Percentiles rank a stretch among this genome's conserved stretches.
Conservation (phyloP, 2,888 invertebrate species). For the Chelonus formosanus region DNA sequence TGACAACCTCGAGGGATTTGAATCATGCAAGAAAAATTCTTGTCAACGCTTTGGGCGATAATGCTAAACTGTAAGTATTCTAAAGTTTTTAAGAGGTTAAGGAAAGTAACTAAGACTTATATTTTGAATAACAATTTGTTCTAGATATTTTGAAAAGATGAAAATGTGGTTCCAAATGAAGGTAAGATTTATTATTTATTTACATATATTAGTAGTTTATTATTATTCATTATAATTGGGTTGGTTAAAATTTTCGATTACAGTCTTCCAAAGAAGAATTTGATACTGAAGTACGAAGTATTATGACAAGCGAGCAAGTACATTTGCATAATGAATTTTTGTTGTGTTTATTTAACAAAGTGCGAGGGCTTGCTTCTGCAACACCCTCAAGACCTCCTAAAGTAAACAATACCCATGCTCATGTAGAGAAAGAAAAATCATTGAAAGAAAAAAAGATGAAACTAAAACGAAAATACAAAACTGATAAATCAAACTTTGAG, state of each 20-base stretch:
- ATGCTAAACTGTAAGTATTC: conserved; percentile 68
- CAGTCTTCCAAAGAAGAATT: conserved; percentile 86
- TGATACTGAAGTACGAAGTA: conserved; percentile 78
- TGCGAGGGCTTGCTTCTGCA: conserved; percentile 66
- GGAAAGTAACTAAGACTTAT: conserved; percentile 9
- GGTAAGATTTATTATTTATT: conserved; percentile 48
- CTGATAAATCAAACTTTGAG: conserved; percentile 62
- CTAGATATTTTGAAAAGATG: conserved; percentile 75
- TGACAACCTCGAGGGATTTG: conserved; percentile 65
- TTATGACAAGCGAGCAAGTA: conserved; percentile 78
- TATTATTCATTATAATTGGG: conserved; percentile 17
- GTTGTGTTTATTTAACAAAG: conserved; percentile 81
- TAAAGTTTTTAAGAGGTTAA: conserved; percentile 12
- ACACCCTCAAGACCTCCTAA: conserved; percentile 61
- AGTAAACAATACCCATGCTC: conserved; percentile 49
- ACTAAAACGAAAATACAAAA: conserved; percentile 65
- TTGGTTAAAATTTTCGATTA: conserved; percentile 49
- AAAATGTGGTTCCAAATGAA: conserved; percentile 76
- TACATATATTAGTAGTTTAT: conserved; percentile 11
- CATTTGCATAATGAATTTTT: conserved; percentile 87
- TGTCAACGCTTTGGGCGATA: conserved; percentile 74
- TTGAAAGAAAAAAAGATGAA: conserved; percentile 56
- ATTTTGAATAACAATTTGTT: conserved; percentile 13
- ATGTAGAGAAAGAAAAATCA: conserved; percentile 64
- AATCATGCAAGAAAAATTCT: conserved; percentile 72